These are phyloP conservation scores for Pterophyllum scalare DNA, from an alignment of 2,113 vertebrate species.

Conservation along the genomic window DNA sequence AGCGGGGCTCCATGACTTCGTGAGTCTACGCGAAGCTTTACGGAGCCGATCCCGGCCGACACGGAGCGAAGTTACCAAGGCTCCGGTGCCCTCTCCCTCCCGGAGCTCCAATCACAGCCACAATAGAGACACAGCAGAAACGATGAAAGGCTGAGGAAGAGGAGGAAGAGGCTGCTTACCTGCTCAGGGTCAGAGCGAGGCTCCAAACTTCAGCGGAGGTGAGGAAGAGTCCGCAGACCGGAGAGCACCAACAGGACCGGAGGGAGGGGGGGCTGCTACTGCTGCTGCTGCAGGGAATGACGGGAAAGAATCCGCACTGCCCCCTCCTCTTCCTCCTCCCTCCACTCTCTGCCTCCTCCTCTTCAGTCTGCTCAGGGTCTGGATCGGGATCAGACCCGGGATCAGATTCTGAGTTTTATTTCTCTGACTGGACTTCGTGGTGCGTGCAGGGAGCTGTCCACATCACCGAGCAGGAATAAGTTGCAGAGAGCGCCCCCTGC, in stretches of 20 bases:
- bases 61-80: slow-evolving; percentile 26
- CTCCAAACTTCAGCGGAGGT: slow-evolving; percentile 10
- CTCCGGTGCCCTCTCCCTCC: neutral
- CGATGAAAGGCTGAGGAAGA: neutral
- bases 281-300: slow-evolving; percentile 71
- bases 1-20: neutral
- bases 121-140: neutral
- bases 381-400: neutral
- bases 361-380: neutral
- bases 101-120: slow-evolving; percentile 26
- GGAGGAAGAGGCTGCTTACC: slow-evolving; percentile 10
- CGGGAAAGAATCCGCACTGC: slow-evolving; percentile 74
- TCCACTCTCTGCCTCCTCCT: neutral
- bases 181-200: slow-evolving; percentile 14
- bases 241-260: neutral
- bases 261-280: slow-evolving; percentile 4
- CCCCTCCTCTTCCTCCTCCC: slow-evolving; percentile 1
- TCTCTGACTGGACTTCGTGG: neutral
- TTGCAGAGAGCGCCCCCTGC: neutral
- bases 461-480: no score
- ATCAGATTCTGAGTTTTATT: neutral
- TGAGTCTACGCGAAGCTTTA: neutral
- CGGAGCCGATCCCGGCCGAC: neutral
- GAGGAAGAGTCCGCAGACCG: slow-evolving; percentile 30
- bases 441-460: neutral